Evolutionary conservation across 2,113 vertebrate species (phyloP).

Genomic region (Acrocephalus kingi): DNA sequence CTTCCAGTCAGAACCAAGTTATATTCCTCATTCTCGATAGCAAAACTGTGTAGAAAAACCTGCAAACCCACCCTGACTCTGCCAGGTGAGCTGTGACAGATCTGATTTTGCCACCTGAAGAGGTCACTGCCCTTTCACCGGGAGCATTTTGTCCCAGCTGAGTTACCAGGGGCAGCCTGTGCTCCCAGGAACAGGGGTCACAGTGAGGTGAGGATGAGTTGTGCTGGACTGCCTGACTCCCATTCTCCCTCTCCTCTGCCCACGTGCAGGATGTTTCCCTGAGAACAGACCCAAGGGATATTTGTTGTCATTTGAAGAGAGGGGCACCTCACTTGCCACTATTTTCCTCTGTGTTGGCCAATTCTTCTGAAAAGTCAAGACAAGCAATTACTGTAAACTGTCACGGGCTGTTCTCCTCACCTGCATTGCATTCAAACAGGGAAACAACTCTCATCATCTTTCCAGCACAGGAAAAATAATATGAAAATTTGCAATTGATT

Average conservation of each 20-base stretch:
- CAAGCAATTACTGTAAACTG: not conserved
- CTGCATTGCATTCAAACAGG: not conserved
- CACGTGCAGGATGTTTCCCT: not conserved
- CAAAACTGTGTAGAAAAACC: not conserved
- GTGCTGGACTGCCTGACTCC: not conserved
- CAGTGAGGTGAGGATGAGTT: no score
- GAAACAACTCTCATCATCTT: not conserved
- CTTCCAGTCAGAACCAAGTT: not conserved
- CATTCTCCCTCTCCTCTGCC: not conserved
- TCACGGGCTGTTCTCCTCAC: not conserved
- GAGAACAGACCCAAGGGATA: not conserved
- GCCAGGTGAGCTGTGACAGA: not conserved
- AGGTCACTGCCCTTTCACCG: not conserved
- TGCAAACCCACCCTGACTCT: not conserved
- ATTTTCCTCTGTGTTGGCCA: not conserved
- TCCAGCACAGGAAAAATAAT: not conserved
- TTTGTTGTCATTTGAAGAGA: not conserved
- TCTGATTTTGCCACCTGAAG: not conserved
- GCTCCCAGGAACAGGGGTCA: not conserved
- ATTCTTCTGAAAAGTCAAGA: not conserved
- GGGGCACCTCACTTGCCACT: not conserved
- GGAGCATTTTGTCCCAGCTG: not conserved
- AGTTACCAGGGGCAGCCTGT: not conserved
- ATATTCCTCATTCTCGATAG: not conserved
- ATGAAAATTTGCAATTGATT: not conserved